phyloP scores from a whole-genome alignment of 2,888 invertebrate species.

The Salticus scenicus region DNA sequence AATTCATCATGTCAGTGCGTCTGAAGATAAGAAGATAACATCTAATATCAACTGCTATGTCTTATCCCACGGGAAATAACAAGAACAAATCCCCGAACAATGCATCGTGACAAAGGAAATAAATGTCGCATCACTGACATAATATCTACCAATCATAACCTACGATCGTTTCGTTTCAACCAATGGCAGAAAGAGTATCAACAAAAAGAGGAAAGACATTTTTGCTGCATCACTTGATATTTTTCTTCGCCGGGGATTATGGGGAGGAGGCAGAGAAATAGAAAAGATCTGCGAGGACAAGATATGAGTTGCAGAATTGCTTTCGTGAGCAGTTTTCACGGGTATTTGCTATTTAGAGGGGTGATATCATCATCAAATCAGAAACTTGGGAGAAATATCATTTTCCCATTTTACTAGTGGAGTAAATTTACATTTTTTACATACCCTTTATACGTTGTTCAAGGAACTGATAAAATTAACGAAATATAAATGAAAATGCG shows the following conservation, averaged over 20 bases:
- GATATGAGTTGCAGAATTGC: constrained; percentile 50
- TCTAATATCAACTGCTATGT: too few species aligned
- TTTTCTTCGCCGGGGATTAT: neutral
- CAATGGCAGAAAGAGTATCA: constrained; percentile 28
- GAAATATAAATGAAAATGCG: too few species aligned
- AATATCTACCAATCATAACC: constrained; percentile 35
- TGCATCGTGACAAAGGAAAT: constrained; percentile 40
- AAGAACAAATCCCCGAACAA: neutral
- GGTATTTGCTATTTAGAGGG: constrained; percentile 30
- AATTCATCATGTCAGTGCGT: too few species aligned
- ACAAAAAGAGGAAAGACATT: constrained; percentile 37
- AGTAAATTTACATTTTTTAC: too few species aligned
- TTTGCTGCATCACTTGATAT: constrained; percentile 49
- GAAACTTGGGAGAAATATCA: too few species aligned
- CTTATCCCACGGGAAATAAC: too few species aligned
- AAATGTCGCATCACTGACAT: constrained; percentile 41
- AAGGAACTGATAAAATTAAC: too few species aligned
- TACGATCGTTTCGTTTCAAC: constrained; percentile 27
- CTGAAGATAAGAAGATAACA: too few species aligned
- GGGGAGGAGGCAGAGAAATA: constrained; percentile 32
- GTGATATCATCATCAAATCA: neutral
- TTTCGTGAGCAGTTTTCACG: constrained; percentile 51
- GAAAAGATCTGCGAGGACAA: constrained; percentile 59
- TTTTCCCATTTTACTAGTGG: too few species aligned
- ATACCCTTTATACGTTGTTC: too few species aligned